Evolutionary conservation across 2,888 invertebrate species (phyloP).

Genomic region (Heteromyza rotundicornis): DNA sequence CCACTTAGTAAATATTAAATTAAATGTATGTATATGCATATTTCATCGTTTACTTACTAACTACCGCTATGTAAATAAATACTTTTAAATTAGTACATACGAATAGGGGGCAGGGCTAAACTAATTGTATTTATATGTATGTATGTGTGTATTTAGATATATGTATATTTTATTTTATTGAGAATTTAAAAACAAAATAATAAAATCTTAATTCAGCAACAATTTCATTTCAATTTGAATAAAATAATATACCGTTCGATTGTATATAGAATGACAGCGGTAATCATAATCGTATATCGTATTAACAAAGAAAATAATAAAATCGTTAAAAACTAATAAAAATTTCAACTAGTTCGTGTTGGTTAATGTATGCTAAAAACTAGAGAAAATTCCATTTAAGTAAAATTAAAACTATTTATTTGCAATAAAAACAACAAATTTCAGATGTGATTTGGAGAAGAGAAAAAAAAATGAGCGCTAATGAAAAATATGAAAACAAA

Average conservation of each 20-base stretch:
- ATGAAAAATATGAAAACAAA: slow-evolving; percentile 16
- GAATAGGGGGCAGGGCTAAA: too few species aligned
- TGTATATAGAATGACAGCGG: too few species aligned
- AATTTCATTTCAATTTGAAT: too few species aligned
- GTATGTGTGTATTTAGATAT: background rate
- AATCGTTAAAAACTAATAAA: background rate
- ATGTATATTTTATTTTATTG: too few species aligned
- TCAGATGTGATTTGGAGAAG: slow-evolving; percentile 14
- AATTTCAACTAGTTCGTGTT: background rate
- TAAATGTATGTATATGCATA: too few species aligned
- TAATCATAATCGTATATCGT: background rate
- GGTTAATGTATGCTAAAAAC: background rate
- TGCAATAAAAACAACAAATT: background rate
- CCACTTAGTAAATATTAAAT: too few species aligned
- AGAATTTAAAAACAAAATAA: too few species aligned
- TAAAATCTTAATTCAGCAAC: too few species aligned
- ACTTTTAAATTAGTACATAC: too few species aligned
- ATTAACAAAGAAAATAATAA: background rate
- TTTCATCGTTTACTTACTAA: too few species aligned
- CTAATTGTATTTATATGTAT: slow-evolving; percentile 6
- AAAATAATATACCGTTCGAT: too few species aligned
- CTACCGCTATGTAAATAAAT: too few species aligned
- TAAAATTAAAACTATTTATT: background rate
- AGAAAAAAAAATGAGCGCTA: slow-evolving; percentile 20
- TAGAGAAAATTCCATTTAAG: background rate